These are phyloP conservation scores for Drosophila kikkawai DNA, from an alignment of 1,140 invertebrate genomes.

Conservation along the genomic window DNA sequence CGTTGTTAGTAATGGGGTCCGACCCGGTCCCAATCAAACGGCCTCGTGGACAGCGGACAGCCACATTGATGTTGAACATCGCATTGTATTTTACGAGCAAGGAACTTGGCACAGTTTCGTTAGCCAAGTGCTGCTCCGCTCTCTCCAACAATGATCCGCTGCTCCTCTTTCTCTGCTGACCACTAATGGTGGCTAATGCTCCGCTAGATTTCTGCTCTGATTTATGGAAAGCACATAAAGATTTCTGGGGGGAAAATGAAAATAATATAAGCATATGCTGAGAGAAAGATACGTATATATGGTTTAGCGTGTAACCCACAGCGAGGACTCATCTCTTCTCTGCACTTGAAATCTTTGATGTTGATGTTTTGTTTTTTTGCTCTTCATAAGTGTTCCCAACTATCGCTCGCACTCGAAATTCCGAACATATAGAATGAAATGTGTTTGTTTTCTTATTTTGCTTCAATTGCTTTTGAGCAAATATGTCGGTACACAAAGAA, in stretches of 20 bases:
- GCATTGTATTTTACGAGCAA: slow-evolving; percentile 55
- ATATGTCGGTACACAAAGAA: slow-evolving; percentile 20
- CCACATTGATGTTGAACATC: slow-evolving; percentile 62
- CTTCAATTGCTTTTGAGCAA: slow-evolving; percentile 29
- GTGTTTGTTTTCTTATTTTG: slow-evolving; percentile 26
- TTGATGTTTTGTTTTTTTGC: slow-evolving; percentile 17
- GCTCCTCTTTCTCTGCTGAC: slow-evolving; percentile 21
- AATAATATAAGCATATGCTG: slow-evolving; percentile 14
- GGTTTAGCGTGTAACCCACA: slow-evolving; percentile 16
- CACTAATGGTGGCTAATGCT: slow-evolving; percentile 43
- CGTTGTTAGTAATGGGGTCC: slow-evolving; percentile 76
- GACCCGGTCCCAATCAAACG: slow-evolving; percentile 32
- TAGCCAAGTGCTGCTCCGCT: slow-evolving; percentile 25
- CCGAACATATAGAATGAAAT: slow-evolving; percentile 42
- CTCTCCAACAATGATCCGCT: slow-evolving; percentile 49
- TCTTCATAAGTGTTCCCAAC: slow-evolving; percentile 42
- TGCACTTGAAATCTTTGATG: slow-evolving; percentile 56
- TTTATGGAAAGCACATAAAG: slow-evolving; percentile 60
- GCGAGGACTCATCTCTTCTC: slow-evolving; percentile 38
- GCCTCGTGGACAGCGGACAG: slow-evolving; percentile 29
- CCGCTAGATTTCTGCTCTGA: slow-evolving; percentile 69
- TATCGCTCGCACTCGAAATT: slow-evolving; percentile 44
- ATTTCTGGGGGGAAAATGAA: slow-evolving; percentile 10
- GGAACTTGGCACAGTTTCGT: slow-evolving; percentile 79
- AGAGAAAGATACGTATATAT: slow-evolving; percentile 2